phyloP scores from a whole-genome alignment of 35 echinoderm and acorn worm species.

The Anneissia japonica region DNA sequence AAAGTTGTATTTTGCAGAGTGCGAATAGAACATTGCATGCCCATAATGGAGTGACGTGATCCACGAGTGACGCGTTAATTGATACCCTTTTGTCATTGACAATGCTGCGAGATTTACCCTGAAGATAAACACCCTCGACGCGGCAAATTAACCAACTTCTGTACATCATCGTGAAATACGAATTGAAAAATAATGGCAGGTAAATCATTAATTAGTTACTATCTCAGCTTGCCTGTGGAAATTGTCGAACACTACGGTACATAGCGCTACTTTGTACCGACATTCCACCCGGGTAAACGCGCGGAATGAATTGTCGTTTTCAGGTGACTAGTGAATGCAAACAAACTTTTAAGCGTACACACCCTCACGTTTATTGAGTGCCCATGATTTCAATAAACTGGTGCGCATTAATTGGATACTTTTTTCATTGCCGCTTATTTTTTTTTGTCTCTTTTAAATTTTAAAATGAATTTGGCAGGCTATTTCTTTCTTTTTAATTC shows the following conservation, averaged over 20 bases:
- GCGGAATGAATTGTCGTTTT: not conserved
- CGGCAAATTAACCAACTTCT: not conserved
- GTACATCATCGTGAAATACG: not conserved
- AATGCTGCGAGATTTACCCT: not conserved
- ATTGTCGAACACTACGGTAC: not conserved
- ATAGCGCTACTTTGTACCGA: not conserved
- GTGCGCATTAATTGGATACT: not conserved
- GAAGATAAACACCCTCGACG: not conserved
- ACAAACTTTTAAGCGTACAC: not conserved
- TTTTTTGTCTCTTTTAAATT: too few relatives aligned
- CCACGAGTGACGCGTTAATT: not conserved
- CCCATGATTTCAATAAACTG: not conserved
- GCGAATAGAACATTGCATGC: not conserved
- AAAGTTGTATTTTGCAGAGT: not conserved
- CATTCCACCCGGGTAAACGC: not conserved
- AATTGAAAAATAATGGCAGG: not conserved
- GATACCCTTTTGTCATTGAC: not conserved
- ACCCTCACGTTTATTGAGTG: not conserved
- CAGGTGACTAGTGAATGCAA: not conserved
- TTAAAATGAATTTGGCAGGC: too few relatives aligned
- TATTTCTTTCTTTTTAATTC: too few relatives aligned
- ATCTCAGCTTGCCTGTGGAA: not conserved
- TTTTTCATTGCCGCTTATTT: too few relatives aligned
- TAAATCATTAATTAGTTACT: not conserved
- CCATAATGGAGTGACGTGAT: not conserved